These are phyloP conservation scores for Elephas maximus DNA, from an alignment of 2,113 vertebrate species.

Conservation along the genomic window DNA sequence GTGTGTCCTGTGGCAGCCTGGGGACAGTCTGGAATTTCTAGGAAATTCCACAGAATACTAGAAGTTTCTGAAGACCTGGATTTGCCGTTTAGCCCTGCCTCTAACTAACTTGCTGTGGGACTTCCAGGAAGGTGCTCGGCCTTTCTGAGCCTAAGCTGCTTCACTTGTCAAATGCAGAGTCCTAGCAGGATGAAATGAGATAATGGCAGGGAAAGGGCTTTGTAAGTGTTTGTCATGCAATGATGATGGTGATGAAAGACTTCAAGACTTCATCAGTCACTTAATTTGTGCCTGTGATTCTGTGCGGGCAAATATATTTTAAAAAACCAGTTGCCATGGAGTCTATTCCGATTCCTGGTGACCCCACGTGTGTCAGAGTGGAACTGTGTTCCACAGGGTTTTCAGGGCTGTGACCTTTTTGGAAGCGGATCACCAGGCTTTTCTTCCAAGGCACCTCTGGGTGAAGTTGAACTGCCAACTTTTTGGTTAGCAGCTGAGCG, in stretches of 20 bases:
- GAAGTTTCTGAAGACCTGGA: no score
- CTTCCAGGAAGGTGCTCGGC: not conserved
- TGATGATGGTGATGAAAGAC: no score
- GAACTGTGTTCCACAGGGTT: no score
- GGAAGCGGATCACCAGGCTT: no score
- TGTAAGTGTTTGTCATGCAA: rapidly evolving
- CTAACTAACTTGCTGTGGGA: not conserved
- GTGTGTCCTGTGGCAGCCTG: not conserved
- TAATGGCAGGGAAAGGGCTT: not conserved
- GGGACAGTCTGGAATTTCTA: not conserved
- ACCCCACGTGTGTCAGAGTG: no score
- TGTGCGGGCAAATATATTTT: rapidly evolving
- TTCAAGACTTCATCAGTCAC: no score
- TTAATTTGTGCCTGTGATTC: not conserved
- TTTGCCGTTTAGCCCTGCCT: not conserved
- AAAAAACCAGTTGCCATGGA: no score
- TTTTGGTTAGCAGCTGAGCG: no score
- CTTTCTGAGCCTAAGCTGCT: not conserved
- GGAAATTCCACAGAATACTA: not conserved
- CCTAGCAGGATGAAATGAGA: not conserved
- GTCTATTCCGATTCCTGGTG: no score
- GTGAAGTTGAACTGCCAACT: no score
- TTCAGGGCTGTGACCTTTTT: no score
- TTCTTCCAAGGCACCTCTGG: no score
- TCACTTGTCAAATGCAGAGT: not conserved